A percentile compares a stretch with the other conserved stretches of the same genome.
Evolutionary conservation across 1,140 invertebrate genomes (phyloP).

Genomic region (Megalonaias nervosa): DNA sequence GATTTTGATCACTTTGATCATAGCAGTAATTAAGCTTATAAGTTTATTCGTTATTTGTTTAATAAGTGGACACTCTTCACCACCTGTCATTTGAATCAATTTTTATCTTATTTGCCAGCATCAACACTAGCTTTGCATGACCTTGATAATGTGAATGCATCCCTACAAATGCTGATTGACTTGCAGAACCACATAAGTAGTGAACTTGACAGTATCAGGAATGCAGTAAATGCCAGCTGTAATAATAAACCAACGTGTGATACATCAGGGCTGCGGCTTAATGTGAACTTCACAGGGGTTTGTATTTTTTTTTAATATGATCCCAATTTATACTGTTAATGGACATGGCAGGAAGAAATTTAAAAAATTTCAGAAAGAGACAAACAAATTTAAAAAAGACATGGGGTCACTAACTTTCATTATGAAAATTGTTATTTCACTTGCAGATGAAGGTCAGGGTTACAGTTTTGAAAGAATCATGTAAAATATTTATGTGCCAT

Average conservation of each 20-base stretch:
- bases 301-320: not conserved
- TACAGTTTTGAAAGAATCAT: no score
- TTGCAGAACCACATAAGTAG: slow-evolving; percentile 29
- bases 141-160: slow-evolving; percentile 22
- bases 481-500: no score
- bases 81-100: not conserved
- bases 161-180: slow-evolving; percentile 17
- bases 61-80: no score
- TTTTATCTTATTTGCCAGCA: slow-evolving; percentile 33
- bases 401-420: no score
- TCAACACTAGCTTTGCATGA: slow-evolving; percentile 25
- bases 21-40: no score
- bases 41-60: no score
- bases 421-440: no score
- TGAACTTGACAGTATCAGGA: not conserved
- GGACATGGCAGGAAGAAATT: not conserved
- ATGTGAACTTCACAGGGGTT: not conserved
- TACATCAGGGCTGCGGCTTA: not conserved
- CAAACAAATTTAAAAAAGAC: no score
- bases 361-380: no score
- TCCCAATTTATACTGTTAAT: slow-evolving; percentile 2
- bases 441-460: no score
- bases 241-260: not conserved
- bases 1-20: no score
- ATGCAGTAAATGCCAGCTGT: not conserved